phyloP scores from a whole-genome alignment of 2,888 invertebrate species.

The Drepanosiphum platanoidis region DNA sequence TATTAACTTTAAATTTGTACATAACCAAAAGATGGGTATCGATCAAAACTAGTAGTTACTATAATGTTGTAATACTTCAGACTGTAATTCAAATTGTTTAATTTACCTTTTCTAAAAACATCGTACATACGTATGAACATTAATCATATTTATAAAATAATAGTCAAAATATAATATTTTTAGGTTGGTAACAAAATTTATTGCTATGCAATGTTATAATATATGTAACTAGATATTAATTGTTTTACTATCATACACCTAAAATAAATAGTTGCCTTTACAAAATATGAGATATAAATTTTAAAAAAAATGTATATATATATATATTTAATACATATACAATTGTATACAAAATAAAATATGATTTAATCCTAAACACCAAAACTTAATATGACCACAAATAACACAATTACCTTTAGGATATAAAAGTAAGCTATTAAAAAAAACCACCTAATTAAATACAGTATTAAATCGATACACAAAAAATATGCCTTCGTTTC shows the following conservation, averaged over 20 bases:
- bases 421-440: not conserved
- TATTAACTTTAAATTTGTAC: no score
- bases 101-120: no score
- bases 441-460: not conserved
- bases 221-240: not conserved
- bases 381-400: constrained; percentile 10
- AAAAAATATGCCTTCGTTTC: no score
- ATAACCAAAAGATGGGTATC: no score
- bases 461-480: no score
- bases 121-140: no score
- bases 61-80: no score
- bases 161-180: not conserved
- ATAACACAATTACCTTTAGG: not conserved
- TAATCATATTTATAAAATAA: no score
- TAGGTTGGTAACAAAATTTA: constrained; percentile 8
- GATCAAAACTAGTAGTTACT: no score
- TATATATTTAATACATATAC: not conserved
- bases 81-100: no score
- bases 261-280: constrained; percentile 25
- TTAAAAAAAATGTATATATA: constrained; percentile 24
- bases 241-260: not conserved
- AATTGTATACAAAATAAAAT: constrained; percentile 28
- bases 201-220: not conserved
- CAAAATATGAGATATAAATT: constrained; percentile 5
- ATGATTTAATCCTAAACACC: constrained; percentile 7